Conservation (phyloP, 2,888 invertebrate genomes). For the Alloplasta piceator region DNA sequence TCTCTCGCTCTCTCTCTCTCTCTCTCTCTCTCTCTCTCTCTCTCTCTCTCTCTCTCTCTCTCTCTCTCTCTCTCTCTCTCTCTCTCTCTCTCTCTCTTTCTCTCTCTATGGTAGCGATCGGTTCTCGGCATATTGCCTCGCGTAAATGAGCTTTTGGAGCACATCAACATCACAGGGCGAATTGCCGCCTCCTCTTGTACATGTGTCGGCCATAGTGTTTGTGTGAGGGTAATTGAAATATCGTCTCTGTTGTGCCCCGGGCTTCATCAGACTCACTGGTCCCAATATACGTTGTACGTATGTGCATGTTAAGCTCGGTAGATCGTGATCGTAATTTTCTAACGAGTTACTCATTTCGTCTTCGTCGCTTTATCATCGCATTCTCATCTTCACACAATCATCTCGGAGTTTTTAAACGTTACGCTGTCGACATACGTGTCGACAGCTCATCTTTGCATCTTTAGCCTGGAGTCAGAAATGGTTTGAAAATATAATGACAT, state of each 20-base stretch:
- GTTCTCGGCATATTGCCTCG: slow-evolving; percentile 54
- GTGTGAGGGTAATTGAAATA: slow-evolving; percentile 78
- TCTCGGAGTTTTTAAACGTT: neutral
- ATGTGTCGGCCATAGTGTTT: neutral
- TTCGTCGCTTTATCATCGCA: slow-evolving; percentile 13
- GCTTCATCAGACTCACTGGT: slow-evolving; percentile 32
- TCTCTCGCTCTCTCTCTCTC: neutral
- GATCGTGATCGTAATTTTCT: slow-evolving; percentile 42
- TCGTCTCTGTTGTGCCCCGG: slow-evolving; percentile 47
- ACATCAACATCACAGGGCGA: slow-evolving; percentile 60
- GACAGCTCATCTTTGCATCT: slow-evolving; percentile 3
- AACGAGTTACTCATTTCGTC: slow-evolving; percentile 51
- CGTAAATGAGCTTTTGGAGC: slow-evolving; percentile 60
- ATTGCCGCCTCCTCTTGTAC: slow-evolving; percentile 55
- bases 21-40: slow-evolving; percentile 12
- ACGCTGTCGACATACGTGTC: slow-evolving; percentile 12
- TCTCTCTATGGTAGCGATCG: slow-evolving; percentile 24
- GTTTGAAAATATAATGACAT: neutral
- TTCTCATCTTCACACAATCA: slow-evolving; percentile 16
- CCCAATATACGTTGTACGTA: neutral
- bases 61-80: slow-evolving; percentile 5
- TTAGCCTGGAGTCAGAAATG: neutral
- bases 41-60: slow-evolving; percentile 8
- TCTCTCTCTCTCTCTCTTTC: neutral
- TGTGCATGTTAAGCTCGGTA: neutral